Conservation (phyloP, 2,797 vertebrate genomes). For the Coluber constrictor region DNA sequence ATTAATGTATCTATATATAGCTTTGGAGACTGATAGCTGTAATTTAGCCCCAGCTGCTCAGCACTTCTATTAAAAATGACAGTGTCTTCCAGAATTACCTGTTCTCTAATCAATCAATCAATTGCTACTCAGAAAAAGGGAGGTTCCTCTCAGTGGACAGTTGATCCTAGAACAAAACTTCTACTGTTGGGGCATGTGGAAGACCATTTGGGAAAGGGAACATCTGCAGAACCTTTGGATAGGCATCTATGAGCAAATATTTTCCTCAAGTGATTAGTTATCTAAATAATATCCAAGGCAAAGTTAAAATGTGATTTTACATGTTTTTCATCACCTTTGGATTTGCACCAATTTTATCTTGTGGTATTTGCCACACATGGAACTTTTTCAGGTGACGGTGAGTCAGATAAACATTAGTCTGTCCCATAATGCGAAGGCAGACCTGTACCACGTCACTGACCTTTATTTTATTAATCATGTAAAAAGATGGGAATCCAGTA, state of each 20-base stretch:
- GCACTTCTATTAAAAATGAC: constrained; percentile 56
- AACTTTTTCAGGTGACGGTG: neutral
- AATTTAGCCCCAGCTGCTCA: constrained; percentile 62
- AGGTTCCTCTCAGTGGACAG: constrained; percentile 24
- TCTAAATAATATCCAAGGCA: constrained; percentile 33
- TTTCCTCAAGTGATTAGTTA: constrained; percentile 24
- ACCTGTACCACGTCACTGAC: neutral
- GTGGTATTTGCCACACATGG: neutral
- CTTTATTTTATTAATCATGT: neutral
- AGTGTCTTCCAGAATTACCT: constrained; percentile 53
- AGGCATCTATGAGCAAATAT: constrained; percentile 26
- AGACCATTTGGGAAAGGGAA: constrained; percentile 47
- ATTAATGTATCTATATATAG: constrained; percentile 48
- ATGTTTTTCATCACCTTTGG: neutral
- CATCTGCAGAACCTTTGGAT: constrained; percentile 46
- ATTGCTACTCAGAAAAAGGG: constrained; percentile 17
- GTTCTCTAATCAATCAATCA: constrained; percentile 55
- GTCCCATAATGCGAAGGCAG: neutral
- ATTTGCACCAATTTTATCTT: neutral
- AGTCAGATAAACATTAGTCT: neutral
- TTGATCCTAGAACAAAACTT: constrained; percentile 34
- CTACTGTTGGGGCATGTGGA: constrained; percentile 36
- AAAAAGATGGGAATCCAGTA: neutral
- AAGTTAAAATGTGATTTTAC: constrained; percentile 15
- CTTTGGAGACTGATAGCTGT: constrained; percentile 60